These are phyloP conservation scores for Syrphus vitripennis DNA, from an alignment of 2,888 invertebrate genomes.

Conservation along the genomic window DNA sequence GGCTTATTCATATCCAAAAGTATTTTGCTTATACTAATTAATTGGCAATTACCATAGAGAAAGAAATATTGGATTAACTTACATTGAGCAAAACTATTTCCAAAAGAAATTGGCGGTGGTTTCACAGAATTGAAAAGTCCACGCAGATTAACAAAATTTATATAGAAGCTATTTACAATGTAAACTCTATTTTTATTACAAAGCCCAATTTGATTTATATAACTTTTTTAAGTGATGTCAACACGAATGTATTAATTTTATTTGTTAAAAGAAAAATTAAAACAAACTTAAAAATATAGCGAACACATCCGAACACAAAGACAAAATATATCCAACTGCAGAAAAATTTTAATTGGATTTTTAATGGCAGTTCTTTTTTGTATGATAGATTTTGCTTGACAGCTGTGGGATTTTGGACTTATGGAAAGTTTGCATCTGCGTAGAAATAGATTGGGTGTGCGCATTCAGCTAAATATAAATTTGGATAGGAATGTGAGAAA, in stretches of 20 bases:
- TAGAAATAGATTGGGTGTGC: too few species aligned
- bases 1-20: background rate
- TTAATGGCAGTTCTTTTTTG: background rate
- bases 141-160: background rate
- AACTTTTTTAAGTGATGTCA: slow-evolving; percentile 52
- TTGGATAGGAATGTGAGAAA: too few species aligned
- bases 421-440: too few species aligned
- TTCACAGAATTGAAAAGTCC: background rate
- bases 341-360: slow-evolving; percentile 44
- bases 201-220: slow-evolving; percentile 38
- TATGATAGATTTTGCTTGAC: slow-evolving; percentile 7
- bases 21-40: background rate
- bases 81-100: background rate
- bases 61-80: slow-evolving; percentile 4
- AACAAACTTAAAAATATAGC: slow-evolving; percentile 30
- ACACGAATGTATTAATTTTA: slow-evolving; percentile 36
- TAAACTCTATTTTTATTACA: slow-evolving; percentile 26
- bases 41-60: background rate
- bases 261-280: slow-evolving; percentile 25
- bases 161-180: background rate
- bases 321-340: slow-evolving; percentile 61
- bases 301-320: slow-evolving; percentile 17
- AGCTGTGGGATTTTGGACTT: too few species aligned
- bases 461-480: too few species aligned
- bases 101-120: background rate